Evolutionary conservation across 1,140 invertebrate species (phyloP).

Genomic region (Drusus annulatus): DNA sequence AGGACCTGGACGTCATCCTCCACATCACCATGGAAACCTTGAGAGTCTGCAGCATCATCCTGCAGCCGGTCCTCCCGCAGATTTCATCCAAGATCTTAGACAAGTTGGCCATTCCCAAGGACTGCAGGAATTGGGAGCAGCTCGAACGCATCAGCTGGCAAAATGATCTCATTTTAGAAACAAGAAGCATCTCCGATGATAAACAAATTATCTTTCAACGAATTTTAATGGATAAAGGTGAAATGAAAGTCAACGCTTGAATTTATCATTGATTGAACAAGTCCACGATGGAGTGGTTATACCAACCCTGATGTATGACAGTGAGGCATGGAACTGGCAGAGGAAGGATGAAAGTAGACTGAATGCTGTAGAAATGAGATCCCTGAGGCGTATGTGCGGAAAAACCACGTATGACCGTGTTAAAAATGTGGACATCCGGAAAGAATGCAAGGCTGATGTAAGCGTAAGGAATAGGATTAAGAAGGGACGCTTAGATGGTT

Average conservation of each 20-base stretch:
- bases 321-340: too few relatives aligned
- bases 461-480: too few relatives aligned
- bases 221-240: conserved; percentile 58
- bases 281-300: too few relatives aligned
- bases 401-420: too few relatives aligned
- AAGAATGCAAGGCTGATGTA: too few relatives aligned
- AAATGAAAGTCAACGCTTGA: conserved; percentile 40
- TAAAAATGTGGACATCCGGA: too few relatives aligned
- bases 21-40: conserved; percentile 88
- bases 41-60: conserved; percentile 82
- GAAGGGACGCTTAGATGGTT: too few relatives aligned
- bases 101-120: conserved; percentile 74
- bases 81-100: conserved; percentile 78
- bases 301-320: too few relatives aligned
- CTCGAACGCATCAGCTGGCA: conserved; percentile 65
- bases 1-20: conserved; percentile 81
- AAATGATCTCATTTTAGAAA: conserved; percentile 55
- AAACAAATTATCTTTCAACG: conserved; percentile 63
- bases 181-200: conserved; percentile 57
- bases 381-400: too few relatives aligned
- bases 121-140: conserved; percentile 72
- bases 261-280: too few relatives aligned
- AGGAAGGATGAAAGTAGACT: too few relatives aligned
- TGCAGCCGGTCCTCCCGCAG: conserved; percentile 89
- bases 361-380: too few relatives aligned